A percentile compares a stretch with the other conserved stretches of the same genome.
These are phyloP conservation scores for Tetragnatha montana DNA, from an alignment of 2,888 invertebrate species.

Conservation along the genomic window DNA sequence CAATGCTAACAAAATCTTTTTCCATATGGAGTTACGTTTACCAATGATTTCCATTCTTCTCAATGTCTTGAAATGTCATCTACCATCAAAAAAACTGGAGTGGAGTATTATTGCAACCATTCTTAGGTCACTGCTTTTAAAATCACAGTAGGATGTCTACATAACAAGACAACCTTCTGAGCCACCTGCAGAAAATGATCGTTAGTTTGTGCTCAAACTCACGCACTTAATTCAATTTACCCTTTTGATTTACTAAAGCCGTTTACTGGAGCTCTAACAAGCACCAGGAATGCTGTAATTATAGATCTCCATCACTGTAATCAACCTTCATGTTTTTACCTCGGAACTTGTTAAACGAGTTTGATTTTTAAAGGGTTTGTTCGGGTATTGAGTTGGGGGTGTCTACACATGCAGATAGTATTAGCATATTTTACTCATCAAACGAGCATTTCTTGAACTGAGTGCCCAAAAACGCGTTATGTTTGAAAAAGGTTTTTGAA, in stretches of 20 bases:
- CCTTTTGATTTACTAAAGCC: slow-evolving; percentile 6
- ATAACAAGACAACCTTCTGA: slow-evolving; percentile 19
- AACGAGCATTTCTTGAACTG: background rate
- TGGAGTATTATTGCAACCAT: background rate
- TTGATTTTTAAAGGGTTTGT: background rate
- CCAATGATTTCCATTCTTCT: background rate
- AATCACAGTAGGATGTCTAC: slow-evolving; percentile 2
- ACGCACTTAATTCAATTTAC: slow-evolving; percentile 1
- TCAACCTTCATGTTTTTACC: background rate
- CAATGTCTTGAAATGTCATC: background rate
- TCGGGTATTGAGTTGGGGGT: background rate
- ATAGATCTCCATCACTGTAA: background rate
- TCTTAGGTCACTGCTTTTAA: background rate
- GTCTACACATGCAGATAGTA: background rate
- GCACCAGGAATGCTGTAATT: background rate
- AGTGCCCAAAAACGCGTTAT: too few relatives aligned
- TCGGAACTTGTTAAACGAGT: background rate
- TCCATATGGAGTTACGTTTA: too few relatives aligned
- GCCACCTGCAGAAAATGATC: background rate
- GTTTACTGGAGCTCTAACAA: background rate
- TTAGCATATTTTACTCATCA: background rate
- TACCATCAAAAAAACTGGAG: background rate
- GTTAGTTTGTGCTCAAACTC: background rate
- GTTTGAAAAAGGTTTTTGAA: too few relatives aligned
- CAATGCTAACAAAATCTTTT: too few relatives aligned